These are phyloP conservation scores for Congeria kusceri DNA, from an alignment of 2,888 invertebrate species.

Conservation along the genomic window DNA sequence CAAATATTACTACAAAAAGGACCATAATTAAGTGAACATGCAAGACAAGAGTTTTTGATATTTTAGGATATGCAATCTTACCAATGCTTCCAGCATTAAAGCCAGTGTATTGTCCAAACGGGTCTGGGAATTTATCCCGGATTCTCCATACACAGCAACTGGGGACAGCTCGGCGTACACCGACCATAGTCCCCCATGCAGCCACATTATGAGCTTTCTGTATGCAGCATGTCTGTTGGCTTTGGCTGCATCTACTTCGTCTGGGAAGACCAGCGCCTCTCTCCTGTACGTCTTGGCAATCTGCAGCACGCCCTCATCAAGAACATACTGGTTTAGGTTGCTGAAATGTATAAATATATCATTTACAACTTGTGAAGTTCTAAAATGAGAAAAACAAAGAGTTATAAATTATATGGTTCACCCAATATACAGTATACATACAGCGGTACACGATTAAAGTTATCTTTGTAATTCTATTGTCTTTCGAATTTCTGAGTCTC, in stretches of 20 bases:
- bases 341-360: neutral
- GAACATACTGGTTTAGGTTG: constrained; percentile 5
- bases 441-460: too few species aligned
- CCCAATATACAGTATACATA: too few species aligned
- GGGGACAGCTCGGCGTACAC: constrained; percentile 52
- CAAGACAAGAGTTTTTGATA: too few species aligned
- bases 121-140: constrained; percentile 54
- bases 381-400: too few species aligned
- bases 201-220: constrained; percentile 56
- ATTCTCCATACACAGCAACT: constrained; percentile 60
- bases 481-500: too few species aligned
- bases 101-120: constrained; percentile 50
- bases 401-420: too few species aligned
- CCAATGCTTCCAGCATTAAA: constrained; percentile 6
- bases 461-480: too few species aligned
- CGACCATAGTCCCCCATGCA: too few species aligned
- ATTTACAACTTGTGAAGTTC: too few species aligned
- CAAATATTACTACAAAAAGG: too few species aligned
- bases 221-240: constrained; percentile 52
- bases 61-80: neutral
- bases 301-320: constrained; percentile 43
- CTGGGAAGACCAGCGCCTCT: constrained; percentile 24
- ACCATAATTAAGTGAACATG: too few species aligned
- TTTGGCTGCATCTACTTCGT: constrained; percentile 29
- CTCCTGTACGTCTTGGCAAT: constrained; percentile 29